Base-by-base conservation (phyloP, 2,797 vertebrate species). In the Spondyliosoma cantharus region DNA sequence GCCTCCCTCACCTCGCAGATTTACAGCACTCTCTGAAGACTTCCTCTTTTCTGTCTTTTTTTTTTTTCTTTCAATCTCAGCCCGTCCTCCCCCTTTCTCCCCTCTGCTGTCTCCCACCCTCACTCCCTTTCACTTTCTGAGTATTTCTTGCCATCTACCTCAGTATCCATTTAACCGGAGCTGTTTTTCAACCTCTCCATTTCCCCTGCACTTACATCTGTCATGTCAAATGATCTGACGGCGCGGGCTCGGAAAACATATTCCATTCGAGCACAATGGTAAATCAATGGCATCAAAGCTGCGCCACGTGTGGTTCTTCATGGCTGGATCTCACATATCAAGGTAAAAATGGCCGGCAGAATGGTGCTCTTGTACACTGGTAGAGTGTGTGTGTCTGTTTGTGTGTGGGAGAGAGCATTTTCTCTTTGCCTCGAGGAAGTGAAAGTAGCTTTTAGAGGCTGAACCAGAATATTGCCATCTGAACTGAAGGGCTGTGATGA, bases 1-100 rank as follows among this genome's bases (percentile, higher is more conserved):
- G 86, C 87, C 92, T 90, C 83, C 61, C 82, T 91, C 90, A 88
- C 84, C 87, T 79, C 2, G 29, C 60, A 88, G 88, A 91, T 91
- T 91, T 91, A 92, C 90, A 90, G 74, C 84, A 65, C 81, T 86
- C 85, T 83, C 76, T 48, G 60, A 85, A 86, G 70, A 85, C 67
- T 77, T 79, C 81, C 59, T 75, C 52, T 76, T 87, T 46, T 48
- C 37, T 64, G 64, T 53, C 59, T 25, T 4, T 54, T 77, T 15
- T 17, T 64, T 29, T 71, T n/a, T 61, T 56, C 50, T 25, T 4
- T 24, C 83, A 78, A 68, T 83, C 48, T 65, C 49, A 61, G 43
- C 29, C 66, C 57, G 49, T 74, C 58, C 54, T 62, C 58, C 52
- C 64, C 43, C 5, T 24, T 76, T 56, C 76, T 63, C 50, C 53